These are phyloP conservation scores for Zygothrica quintamaculata DNA, from an alignment of 2,888 invertebrate species.

Conservation along the genomic window DNA sequence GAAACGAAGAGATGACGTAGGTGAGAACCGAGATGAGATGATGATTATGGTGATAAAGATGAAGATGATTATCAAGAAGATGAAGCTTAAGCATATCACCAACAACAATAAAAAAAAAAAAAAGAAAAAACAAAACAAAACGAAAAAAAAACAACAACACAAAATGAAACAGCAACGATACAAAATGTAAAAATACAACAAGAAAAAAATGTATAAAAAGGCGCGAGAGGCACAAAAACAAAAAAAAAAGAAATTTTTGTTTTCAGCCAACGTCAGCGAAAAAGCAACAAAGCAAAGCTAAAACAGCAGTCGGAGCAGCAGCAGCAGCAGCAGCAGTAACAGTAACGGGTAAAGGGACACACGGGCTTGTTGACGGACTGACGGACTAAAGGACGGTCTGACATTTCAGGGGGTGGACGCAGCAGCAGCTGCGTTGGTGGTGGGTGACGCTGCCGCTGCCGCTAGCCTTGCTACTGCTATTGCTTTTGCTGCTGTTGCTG, in stretches of 20 bases:
- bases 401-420: slow-evolving; percentile 48
- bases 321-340: slow-evolving; percentile 19
- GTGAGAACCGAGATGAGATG: slow-evolving; percentile 62
- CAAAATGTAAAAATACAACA: slow-evolving; percentile 37
- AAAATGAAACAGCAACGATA: slow-evolving; percentile 28
- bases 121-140: slow-evolving; percentile 21
- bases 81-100: slow-evolving; percentile 24
- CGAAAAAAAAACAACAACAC: slow-evolving; percentile 5
- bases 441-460: slow-evolving; percentile 54
- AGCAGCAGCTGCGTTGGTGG: slow-evolving; percentile 66
- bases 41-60: slow-evolving; percentile 41
- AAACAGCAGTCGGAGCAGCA: slow-evolving; percentile 27
- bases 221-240: slow-evolving; percentile 49
- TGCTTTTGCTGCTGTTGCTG: slow-evolving; percentile 37
- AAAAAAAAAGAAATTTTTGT: too few species aligned
- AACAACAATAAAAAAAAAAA: slow-evolving; percentile 5
- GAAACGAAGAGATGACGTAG: slow-evolving; percentile 76
- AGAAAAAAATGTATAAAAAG: slow-evolving; percentile 45
- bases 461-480: slow-evolving; percentile 40
- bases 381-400: slow-evolving; percentile 13
- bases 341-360: slow-evolving; percentile 22
- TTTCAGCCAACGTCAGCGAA: slow-evolving; percentile 66
- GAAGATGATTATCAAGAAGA: slow-evolving; percentile 24
- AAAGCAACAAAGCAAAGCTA: slow-evolving; percentile 55
- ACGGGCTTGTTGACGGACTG: slow-evolving; percentile 5